Evolutionary conservation across 92 coral and sea anemone genomes (phyloP).

Genomic region (Siderastrea siderea): DNA sequence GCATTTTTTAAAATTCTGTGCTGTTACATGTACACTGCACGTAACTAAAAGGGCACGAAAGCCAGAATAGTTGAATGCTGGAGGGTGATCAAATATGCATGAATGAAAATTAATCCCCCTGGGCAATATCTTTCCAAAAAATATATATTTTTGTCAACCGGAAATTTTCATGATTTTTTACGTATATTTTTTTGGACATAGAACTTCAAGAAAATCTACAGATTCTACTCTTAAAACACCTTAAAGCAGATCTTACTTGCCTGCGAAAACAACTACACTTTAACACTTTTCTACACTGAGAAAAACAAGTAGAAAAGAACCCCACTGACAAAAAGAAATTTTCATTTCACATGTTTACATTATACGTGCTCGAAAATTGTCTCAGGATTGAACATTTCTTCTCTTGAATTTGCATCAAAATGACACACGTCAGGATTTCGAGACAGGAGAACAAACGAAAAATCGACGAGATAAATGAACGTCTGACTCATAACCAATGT

Average conservation of each 20-base stretch:
- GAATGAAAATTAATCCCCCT: conserved; percentile 24
- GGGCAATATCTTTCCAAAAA: background rate
- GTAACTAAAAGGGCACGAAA: background rate
- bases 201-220: background rate
- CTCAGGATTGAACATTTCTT: background rate
- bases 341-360: conserved; percentile 45
- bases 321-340: conserved; percentile 34
- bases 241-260: background rate
- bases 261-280: conserved; percentile 5
- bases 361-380: background rate
- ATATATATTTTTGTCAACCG: background rate
- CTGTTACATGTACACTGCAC: background rate
- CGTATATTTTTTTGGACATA: background rate
- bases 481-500: conserved; percentile 50
- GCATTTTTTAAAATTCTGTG: background rate
- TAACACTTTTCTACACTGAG: background rate
- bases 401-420: conserved; percentile 44
- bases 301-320: conserved; percentile 13
- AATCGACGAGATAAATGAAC: conserved; percentile 39
- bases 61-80: background rate
- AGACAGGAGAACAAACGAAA: conserved; percentile 33
- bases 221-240: background rate
- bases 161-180: conserved; percentile 8
- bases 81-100: conserved; percentile 14
- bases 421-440: conserved; percentile 1